Percentiles rank a stretch among this genome's conserved stretches.
Evolutionary conservation across 2,888 invertebrate species (phyloP).

Genomic region (Thysanoteuthis rhombus): DNA sequence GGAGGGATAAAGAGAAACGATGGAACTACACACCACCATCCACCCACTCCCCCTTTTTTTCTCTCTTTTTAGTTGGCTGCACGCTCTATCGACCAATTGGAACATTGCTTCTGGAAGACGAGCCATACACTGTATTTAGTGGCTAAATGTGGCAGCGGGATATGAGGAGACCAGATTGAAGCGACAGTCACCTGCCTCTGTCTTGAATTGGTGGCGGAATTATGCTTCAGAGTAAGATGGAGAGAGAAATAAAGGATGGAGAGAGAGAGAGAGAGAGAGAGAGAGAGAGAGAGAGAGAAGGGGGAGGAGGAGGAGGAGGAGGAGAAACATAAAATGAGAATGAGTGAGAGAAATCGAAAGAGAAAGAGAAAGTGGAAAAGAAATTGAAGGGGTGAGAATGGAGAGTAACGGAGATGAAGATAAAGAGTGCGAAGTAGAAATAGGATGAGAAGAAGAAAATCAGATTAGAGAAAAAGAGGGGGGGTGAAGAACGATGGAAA

Average conservation of each 20-base stretch:
- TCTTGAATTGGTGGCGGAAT: background rate
- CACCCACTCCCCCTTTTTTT: background rate
- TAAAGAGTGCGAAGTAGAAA: background rate
- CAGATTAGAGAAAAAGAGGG: no score
- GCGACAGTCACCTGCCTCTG: slow-evolving; percentile 12
- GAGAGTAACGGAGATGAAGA: background rate
- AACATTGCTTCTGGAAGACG: background rate
- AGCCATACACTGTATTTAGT: background rate
- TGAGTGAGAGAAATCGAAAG: background rate
- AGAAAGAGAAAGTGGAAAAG: background rate
- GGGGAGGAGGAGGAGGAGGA: background rate
- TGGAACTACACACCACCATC: no score
- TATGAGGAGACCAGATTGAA: background rate
- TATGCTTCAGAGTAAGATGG: no score
- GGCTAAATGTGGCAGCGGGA: background rate
- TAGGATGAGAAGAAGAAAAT: background rate
- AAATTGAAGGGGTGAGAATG: background rate
- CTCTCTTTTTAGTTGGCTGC: background rate
- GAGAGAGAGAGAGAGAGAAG: background rate
- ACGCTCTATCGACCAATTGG: background rate
- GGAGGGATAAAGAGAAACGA: background rate
- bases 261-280: background rate
- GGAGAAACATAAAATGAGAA: background rate
- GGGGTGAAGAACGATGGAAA: background rate
- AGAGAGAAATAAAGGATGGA: background rate